phyloP scores from a whole-genome alignment of 2,888 invertebrate genomes.

The Synanthedon tipuliformis region DNA sequence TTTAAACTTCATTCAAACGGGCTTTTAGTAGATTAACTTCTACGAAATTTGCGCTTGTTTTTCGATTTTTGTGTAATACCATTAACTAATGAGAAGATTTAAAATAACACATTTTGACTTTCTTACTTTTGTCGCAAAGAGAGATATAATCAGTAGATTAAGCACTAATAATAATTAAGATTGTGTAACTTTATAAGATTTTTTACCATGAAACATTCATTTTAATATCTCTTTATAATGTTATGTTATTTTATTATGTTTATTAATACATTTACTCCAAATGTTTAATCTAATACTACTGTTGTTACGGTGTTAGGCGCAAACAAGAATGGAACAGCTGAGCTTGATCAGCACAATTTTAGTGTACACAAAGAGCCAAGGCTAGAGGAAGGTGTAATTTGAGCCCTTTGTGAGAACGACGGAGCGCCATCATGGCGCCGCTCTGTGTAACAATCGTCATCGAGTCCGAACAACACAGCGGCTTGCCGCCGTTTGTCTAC shows the following conservation, averaged over 20 bases:
- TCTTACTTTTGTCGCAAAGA: too few species aligned
- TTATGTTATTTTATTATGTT: too few species aligned
- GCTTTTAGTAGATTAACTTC: not conserved
- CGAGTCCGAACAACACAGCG: conserved; percentile 15
- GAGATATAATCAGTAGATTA: too few species aligned
- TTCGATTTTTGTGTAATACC: too few species aligned
- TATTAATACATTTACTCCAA: too few species aligned
- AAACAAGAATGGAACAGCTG: conserved; percentile 21
- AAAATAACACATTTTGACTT: too few species aligned
- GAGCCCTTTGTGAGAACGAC: conserved; percentile 34
- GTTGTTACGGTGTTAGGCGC: conserved; percentile 3
- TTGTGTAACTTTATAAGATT: too few species aligned
- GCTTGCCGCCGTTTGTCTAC: conserved; percentile 14
- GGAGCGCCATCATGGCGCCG: conserved; percentile 5
- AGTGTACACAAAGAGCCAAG: conserved; percentile 21
- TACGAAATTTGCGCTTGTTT: not conserved
- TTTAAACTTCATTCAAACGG: not conserved
- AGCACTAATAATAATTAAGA: too few species aligned
- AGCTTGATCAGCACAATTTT: conserved; percentile 31
- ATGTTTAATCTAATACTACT: too few species aligned
- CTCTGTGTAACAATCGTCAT: conserved; percentile 23
- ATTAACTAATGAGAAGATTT: too few species aligned
- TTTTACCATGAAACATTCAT: too few species aligned
- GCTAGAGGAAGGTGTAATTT: conserved; percentile 35
- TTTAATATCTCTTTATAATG: too few species aligned